Base-by-base conservation (phyloP, 1,140 invertebrate genomes). In the Neodiprion fabricii region DNA sequence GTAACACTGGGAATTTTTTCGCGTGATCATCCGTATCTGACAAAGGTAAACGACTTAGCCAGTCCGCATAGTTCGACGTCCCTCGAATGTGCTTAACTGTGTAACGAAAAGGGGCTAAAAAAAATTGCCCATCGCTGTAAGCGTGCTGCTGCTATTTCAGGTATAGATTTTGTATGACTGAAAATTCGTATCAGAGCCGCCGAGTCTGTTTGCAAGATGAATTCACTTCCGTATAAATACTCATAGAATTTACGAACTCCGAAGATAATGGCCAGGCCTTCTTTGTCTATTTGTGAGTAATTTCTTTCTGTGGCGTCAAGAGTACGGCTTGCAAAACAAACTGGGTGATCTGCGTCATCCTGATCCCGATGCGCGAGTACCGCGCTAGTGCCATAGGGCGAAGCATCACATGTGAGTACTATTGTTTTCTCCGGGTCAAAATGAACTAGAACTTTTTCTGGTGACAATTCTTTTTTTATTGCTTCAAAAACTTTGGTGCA, bases 141-240 rank as follows among this genome's bases (percentile, higher is more conserved):
- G 68, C 78, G 66, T 47, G 48, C 48, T 53, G 79, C 72, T 74
- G 78, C 77, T 70, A 78, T 72, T 48, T 53, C 53, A 49, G 77
- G 77, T 49, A 82, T 67, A 67, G 74, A 74, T 53, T 50, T 69
- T 17, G 80, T 65, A 50, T 21, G 74, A 50, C 77, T 70, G 70
- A 84, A 82, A 75, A 85, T 82, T 61, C 74, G 28, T 23, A 50
- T 14, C n/a, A 85, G 68, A 14, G 81, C 79, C 73, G 80, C 73
- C 78, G 85, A 78, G 74, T 86, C 84, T 65, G 77, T 84, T 67
- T 79, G 48, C 48, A 85, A 66, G 17, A 76, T 78, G 71, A 91
- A 88, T 10, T 76, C 40, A 21, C 17, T 21, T 21, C 17, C 17
- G 17, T 21, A 21, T 21, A 21, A 21, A 77, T 84, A 87, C 70